Conservation (phyloP, 2,888 invertebrate species). For the Drosophila histrio region DNA sequence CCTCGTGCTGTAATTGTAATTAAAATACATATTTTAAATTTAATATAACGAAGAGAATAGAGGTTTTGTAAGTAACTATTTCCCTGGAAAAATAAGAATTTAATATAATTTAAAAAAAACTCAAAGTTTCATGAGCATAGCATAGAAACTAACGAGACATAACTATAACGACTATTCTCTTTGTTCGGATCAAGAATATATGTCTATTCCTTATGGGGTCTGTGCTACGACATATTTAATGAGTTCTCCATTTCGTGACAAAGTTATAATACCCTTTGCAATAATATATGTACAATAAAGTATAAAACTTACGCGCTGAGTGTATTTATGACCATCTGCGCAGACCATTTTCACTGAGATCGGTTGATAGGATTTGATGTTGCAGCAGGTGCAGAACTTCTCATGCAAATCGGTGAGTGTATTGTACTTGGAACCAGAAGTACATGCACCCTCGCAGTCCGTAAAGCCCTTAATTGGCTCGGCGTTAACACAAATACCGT, state of each 20-base stretch:
- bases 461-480: conserved; percentile 87
- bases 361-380: conserved; percentile 81
- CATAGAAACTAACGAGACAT: too few species aligned
- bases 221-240: too few species aligned
- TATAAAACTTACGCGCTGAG: conserved; percentile 30
- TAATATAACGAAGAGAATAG: too few species aligned
- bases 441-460: conserved; percentile 89
- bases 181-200: too few species aligned
- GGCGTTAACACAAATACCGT: conserved; percentile 88
- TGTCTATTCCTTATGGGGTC: too few species aligned
- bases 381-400: conserved; percentile 87
- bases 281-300: not conserved
- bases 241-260: too few species aligned
- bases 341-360: conserved; percentile 84
- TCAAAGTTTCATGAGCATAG: too few species aligned
- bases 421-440: conserved; percentile 89
- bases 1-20: conserved; percentile 68
- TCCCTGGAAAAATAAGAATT: not conserved
- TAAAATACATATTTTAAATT: not conserved
- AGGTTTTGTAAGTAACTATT: too few species aligned
- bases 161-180: too few species aligned
- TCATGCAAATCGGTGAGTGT: conserved; percentile 86
- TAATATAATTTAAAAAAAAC: too few species aligned
- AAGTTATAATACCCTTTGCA: not conserved
- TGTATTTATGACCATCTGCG: conserved; percentile 83